phyloP scores from a whole-genome alignment of 1,140 invertebrate species.

The Macrobrachium rosenbergii region DNA sequence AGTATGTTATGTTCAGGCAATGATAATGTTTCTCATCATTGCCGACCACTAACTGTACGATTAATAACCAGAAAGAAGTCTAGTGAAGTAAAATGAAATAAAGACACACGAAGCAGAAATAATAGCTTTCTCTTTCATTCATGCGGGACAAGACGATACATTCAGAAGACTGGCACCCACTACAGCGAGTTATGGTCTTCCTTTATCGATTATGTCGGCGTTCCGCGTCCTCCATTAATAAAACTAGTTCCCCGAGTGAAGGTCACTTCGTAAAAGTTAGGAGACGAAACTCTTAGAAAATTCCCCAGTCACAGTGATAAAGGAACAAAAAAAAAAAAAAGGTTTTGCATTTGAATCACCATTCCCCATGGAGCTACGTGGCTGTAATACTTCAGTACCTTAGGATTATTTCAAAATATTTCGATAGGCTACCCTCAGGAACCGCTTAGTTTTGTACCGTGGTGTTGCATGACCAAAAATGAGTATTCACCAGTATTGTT shows the following conservation, averaged over 20 bases:
- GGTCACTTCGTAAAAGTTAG: neutral
- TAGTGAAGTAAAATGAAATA: neutral
- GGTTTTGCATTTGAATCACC: neutral
- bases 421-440: no score
- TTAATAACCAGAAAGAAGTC: no score
- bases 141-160: neutral
- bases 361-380: slow-evolving; percentile 44
- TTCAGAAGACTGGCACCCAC: slow-evolving; percentile 51
- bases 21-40: no score
- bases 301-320: neutral
- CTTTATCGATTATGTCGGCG: slow-evolving; percentile 38
- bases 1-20: no score
- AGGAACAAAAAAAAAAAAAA: slow-evolving; percentile 33
- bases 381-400: neutral
- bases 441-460: no score
- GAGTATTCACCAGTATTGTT: no score
- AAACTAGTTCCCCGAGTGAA: slow-evolving; percentile 40
- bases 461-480: no score
- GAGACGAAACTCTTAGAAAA: slow-evolving; percentile 28
- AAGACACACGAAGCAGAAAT: neutral
- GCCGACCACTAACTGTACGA: no score
- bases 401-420: neutral
- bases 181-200: slow-evolving; percentile 46
- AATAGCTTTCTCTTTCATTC: slow-evolving; percentile 9
- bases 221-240: slow-evolving; percentile 40